Percentiles rank a stretch among this genome's conserved stretches.
Conservation (phyloP, 2,888 invertebrate species). For the Cephus sareptanus region DNA sequence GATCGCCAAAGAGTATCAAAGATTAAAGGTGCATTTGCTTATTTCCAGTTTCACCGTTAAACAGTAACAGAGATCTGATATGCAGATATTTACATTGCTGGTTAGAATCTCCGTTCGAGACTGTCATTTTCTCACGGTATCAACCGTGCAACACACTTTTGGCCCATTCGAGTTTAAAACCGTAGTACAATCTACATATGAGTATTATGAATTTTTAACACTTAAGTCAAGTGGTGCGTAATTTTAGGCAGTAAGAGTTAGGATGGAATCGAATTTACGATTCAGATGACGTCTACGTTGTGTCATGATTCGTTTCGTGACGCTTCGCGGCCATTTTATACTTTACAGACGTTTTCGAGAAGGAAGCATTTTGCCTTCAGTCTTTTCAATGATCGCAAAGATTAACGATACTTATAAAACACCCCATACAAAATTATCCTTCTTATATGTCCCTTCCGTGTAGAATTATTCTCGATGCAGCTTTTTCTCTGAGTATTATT, state of each 20-base stretch:
- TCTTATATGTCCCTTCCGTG: neutral
- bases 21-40: neutral
- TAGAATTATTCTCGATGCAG: neutral
- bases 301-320: neutral
- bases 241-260: slow-evolving; percentile 29
- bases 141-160: neutral
- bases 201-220: neutral
- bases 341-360: slow-evolving; percentile 5
- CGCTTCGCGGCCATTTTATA: slow-evolving; percentile 6
- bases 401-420: neutral
- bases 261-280: slow-evolving; percentile 28
- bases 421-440: neutral
- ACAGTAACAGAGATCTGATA: slow-evolving; percentile 3
- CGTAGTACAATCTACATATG: neutral
- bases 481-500: neutral
- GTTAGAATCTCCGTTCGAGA: neutral
- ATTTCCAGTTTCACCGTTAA: neutral
- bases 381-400: slow-evolving; percentile 23
- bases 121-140: neutral
- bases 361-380: slow-evolving; percentile 28
- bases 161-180: neutral
- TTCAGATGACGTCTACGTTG: slow-evolving; percentile 12
- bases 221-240: neutral
- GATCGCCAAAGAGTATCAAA: neutral
- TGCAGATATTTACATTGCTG: slow-evolving; percentile 2